phyloP scores from a whole-genome alignment of 1,140 invertebrate genomes.

The Eupeodes corollae region DNA sequence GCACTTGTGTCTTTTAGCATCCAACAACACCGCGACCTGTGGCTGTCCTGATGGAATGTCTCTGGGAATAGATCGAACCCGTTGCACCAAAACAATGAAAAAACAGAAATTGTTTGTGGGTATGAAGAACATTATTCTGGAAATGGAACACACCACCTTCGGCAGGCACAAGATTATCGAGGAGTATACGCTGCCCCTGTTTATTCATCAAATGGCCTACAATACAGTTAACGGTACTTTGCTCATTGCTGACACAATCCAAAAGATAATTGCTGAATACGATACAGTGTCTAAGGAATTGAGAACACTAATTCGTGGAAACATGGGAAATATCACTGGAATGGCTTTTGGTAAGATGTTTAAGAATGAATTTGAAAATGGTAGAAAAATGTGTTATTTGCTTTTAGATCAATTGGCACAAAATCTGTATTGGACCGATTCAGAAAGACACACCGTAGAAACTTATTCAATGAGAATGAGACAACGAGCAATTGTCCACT shows the following conservation, averaged over 20 bases:
- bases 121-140: slow-evolving; percentile 30
- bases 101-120: slow-evolving; percentile 37
- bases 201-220: slow-evolving; percentile 37
- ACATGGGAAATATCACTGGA: slow-evolving; percentile 44
- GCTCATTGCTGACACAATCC: slow-evolving; percentile 43
- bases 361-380: neutral
- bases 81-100: slow-evolving; percentile 40
- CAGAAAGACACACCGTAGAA: slow-evolving; percentile 45
- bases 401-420: slow-evolving; percentile 49
- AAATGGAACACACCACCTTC: slow-evolving; percentile 40
- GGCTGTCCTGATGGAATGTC: slow-evolving; percentile 64
- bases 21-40: slow-evolving; percentile 50
- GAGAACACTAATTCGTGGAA: slow-evolving; percentile 34
- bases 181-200: slow-evolving; percentile 31
- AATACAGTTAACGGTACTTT: slow-evolving; percentile 39
- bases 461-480: slow-evolving; percentile 44
- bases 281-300: slow-evolving; percentile 34
- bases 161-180: slow-evolving; percentile 36
- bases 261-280: slow-evolving; percentile 35
- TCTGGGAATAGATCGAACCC: slow-evolving; percentile 40
- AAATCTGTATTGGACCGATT: slow-evolving; percentile 55
- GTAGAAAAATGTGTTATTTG: neutral
- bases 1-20: slow-evolving; percentile 68
- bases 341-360: slow-evolving; percentile 48
- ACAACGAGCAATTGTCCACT: slow-evolving; percentile 43